phyloP scores from a whole-genome alignment of 2,888 invertebrate species.

The Xestia c-nigrum region DNA sequence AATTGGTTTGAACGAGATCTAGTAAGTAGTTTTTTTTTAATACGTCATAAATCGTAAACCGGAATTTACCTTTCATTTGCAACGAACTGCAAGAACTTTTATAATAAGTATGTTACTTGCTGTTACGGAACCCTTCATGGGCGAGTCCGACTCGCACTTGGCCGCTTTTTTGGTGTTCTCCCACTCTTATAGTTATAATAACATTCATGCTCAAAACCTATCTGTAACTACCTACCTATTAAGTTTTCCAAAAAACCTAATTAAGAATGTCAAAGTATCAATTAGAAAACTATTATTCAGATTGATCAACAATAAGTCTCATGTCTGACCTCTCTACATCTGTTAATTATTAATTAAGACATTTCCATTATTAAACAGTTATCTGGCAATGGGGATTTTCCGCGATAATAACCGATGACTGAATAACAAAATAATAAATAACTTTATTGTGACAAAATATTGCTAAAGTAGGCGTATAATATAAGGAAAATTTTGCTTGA shows the following conservation, averaged over 20 bases:
- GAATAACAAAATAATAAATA: slow-evolving; percentile 55
- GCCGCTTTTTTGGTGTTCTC: too few species aligned
- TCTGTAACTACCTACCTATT: neutral
- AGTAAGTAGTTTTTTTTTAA: too few species aligned
- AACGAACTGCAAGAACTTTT: too few species aligned
- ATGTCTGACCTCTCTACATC: neutral
- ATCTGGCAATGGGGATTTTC: slow-evolving; percentile 42
- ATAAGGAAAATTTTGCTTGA: slow-evolving; percentile 50
- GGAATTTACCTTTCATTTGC: too few species aligned
- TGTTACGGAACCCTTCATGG: too few species aligned
- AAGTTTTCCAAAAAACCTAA: neutral
- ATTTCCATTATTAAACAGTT: slow-evolving; percentile 20
- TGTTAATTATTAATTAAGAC: slow-evolving; percentile 34
- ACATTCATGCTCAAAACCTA: neutral
- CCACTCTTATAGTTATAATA: neutral
- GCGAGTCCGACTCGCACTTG: too few species aligned
- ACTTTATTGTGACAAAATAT: slow-evolving; percentile 28
- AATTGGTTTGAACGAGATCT: too few species aligned
- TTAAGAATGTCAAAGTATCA: neutral
- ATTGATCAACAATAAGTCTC: neutral
- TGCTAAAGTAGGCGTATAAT: neutral
- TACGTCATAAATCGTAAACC: too few species aligned
- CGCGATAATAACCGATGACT: slow-evolving; percentile 9
- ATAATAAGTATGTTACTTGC: too few species aligned
- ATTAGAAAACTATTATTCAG: neutral